phyloP scores from a whole-genome alignment of 2,888 invertebrate genomes.

The Phorcus lineatus region DNA sequence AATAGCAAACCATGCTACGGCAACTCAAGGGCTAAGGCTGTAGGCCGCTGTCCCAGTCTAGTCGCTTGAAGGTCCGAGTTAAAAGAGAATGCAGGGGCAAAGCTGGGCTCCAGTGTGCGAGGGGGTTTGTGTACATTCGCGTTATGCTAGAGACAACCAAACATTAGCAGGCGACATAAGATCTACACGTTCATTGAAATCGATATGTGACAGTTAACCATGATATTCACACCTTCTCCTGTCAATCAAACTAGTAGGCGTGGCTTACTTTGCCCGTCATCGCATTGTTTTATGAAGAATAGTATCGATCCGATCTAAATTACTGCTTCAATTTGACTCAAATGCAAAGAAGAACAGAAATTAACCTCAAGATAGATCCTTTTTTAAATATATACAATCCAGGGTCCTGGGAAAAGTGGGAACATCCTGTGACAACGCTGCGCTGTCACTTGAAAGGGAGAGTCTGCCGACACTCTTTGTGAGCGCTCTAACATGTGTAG shows the following conservation, averaged over 20 bases:
- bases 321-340: too few species aligned
- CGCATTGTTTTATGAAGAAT: too few species aligned
- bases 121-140: constrained; percentile 17
- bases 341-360: too few species aligned
- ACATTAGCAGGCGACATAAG: constrained; percentile 14
- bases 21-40: not conserved
- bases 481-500: not conserved
- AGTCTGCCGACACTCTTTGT: constrained; percentile 16
- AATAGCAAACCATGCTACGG: constrained; percentile 13
- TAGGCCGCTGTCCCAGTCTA: not conserved
- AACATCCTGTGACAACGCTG: too few species aligned
- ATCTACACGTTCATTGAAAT: constrained; percentile 20
- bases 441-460: not conserved
- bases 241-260: constrained; percentile 9
- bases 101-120: not conserved
- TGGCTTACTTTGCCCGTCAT: not conserved
- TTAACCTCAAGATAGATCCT: too few species aligned
- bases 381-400: too few species aligned
- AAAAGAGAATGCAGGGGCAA: not conserved
- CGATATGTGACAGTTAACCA: constrained; percentile 14
- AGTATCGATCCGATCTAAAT: too few species aligned
- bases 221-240: constrained; percentile 6
- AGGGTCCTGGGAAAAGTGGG: too few species aligned
- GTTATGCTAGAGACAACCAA: constrained; percentile 15
- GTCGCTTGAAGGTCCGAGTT: not conserved